Conservation (phyloP, 2,113 vertebrate genomes). For the Genyomyrus donnyi region DNA sequence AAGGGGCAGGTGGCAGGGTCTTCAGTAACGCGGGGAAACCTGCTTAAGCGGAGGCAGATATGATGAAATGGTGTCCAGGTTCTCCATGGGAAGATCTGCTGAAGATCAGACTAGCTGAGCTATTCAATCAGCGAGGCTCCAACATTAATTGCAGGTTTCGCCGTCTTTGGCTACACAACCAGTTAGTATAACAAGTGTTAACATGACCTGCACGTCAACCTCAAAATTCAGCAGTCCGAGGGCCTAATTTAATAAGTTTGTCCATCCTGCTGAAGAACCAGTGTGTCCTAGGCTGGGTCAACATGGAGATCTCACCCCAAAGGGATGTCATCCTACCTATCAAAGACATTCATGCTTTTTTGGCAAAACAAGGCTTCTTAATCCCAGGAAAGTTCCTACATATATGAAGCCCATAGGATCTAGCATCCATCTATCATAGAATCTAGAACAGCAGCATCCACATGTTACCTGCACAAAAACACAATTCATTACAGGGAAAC, state of each 20-base stretch:
- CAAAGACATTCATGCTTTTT: neutral
- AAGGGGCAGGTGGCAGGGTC: neutral
- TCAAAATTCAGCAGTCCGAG: neutral
- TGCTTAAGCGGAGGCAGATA: neutral
- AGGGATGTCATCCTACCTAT: neutral
- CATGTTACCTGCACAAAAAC: neutral
- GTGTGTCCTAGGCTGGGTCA: neutral
- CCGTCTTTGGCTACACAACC: neutral
- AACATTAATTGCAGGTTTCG: neutral
- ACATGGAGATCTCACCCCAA: neutral
- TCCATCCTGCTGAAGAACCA: neutral
- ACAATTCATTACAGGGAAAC: neutral
- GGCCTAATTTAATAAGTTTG: neutral
- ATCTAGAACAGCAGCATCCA: neutral
- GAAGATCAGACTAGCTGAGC: neutral
- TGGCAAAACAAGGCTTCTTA: neutral
- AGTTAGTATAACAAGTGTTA: neutral
- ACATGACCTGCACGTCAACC: neutral
- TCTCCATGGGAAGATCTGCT: neutral
- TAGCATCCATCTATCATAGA: neutral
- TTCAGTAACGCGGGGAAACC: no score
- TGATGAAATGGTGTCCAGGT: no score
- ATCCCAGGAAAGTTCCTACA: neutral
- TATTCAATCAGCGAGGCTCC: neutral
- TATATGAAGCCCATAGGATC: neutral